Evolutionary conservation across 2,888 invertebrate species (phyloP), one percentile per base, ranked within the genome.

Genomic region (Drosophila fungiperda): DNA sequence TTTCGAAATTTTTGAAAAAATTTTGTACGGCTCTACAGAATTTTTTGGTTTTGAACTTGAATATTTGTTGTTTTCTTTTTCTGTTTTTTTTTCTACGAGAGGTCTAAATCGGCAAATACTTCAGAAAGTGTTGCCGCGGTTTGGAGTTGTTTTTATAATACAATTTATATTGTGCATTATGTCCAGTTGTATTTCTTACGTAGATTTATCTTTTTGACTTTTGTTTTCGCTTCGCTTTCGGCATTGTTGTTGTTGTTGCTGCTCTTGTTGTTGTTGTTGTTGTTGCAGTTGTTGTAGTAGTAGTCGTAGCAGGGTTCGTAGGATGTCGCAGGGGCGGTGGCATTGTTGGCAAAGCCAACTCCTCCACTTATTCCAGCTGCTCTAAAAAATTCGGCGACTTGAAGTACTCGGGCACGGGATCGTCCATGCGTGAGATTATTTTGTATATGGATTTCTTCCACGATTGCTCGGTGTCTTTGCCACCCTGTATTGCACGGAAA

Each of bases 371-470:
- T 96, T 98, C 99, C 92, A 99, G 96, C 94, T 99, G 98, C 94
- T 99, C 99, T 94, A 99, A 96, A 95, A 99, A 99, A 95, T 99
- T 99, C 87, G 99, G 98, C 92, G 98, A 98, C 94, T 99, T 99
- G 96, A 99, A 99, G 95, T 98, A 99, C 93, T 99, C 99, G 87
- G 99, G 99, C 91, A 99, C 98, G 80, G 97, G 97, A 94, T 99
- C 99, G 94, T 99, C 99, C 94, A 99, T 95, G 93, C 99, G 96
- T 91, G 99, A 99, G 94, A 99, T 99, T 92, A 99, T 97, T 94
- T 99, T 99, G 95, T 99, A 99, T 94, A 99, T 99, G 92, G 99
- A 97, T 94, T 99, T 99, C 95, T 99, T 99, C 99, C 99, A 99
- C 92, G 99, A 99, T 94, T 99, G 99, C 93, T 99, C 99, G 73